A percentile compares a stretch with the other conserved stretches of the same genome.
Evolutionary conservation across 1,140 invertebrate species (phyloP).

Genomic region (Physella acuta): DNA sequence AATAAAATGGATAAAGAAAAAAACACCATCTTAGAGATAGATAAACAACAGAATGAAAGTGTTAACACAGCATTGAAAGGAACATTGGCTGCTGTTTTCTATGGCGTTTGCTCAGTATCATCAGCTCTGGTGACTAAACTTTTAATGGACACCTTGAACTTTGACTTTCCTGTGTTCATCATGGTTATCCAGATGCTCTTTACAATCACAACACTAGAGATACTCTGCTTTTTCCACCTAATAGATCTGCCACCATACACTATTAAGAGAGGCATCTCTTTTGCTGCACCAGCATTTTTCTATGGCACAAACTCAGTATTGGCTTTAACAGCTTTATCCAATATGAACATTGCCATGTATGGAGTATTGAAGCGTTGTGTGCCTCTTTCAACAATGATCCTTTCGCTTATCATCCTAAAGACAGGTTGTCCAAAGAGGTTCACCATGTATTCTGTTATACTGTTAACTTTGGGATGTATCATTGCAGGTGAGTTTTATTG

Average conservation of each 20-base stretch:
- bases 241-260: constrained; percentile 55
- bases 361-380: constrained; percentile 64
- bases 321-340: constrained; percentile 60
- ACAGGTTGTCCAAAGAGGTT: constrained; percentile 54
- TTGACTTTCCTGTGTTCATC: constrained; percentile 62
- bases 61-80: constrained; percentile 34
- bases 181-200: constrained; percentile 61
- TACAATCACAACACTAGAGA: constrained; percentile 54
- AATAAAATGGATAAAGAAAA: neutral
- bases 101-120: constrained; percentile 60
- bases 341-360: constrained; percentile 66
- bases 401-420: constrained; percentile 58
- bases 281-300: constrained; percentile 60
- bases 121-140: constrained; percentile 64
- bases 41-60: constrained; percentile 15
- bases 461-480: constrained; percentile 61
- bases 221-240: constrained; percentile 39
- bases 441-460: constrained; percentile 54
- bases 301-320: constrained; percentile 62
- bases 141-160: constrained; percentile 58
- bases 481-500: constrained; percentile 60
- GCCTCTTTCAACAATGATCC: constrained; percentile 61
- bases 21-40: constrained; percentile 21
- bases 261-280: constrained; percentile 51
- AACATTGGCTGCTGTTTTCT: constrained; percentile 57